phyloP scores from a whole-genome alignment of 2,888 invertebrate genomes.

The Pocota personata region DNA sequence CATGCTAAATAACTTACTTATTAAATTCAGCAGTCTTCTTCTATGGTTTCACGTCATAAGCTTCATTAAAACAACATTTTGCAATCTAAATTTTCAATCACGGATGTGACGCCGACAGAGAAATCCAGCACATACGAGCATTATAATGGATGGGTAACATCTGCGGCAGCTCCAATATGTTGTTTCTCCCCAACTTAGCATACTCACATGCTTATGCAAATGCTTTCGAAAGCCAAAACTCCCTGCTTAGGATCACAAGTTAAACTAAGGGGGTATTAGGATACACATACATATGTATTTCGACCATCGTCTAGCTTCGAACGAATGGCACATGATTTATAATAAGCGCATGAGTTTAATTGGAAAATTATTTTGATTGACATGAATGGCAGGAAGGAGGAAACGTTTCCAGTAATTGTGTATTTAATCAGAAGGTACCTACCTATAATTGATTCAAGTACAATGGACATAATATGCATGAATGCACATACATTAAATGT shows the following conservation, averaged over 20 bases:
- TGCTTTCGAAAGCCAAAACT: background rate
- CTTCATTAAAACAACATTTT: slow-evolving; percentile 18
- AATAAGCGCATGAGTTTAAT: slow-evolving; percentile 28
- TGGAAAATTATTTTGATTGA: slow-evolving; percentile 35
- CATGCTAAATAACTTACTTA: background rate
- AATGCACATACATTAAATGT: background rate
- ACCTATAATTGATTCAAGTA: background rate
- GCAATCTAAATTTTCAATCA: slow-evolving; percentile 27
- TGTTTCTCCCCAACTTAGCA: slow-evolving; percentile 13
- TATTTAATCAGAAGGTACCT: background rate
- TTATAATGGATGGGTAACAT: background rate
- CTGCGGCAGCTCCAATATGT: background rate
- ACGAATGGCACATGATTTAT: slow-evolving; percentile 28
- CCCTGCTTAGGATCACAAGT: background rate
- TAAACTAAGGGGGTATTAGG: background rate
- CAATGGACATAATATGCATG: background rate
- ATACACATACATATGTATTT: background rate
- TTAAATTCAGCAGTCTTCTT: slow-evolving; percentile 2
- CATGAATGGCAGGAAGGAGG: background rate
- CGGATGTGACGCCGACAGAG: slow-evolving; percentile 3
- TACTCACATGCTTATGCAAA: background rate
- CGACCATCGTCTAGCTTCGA: background rate
- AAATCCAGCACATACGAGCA: background rate
- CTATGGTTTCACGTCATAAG: background rate
- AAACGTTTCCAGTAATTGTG: background rate